Evolutionary conservation across 2,888 invertebrate species (phyloP), one percentile per base, ranked within the genome.

Genomic region (Noctua janthe): DNA sequence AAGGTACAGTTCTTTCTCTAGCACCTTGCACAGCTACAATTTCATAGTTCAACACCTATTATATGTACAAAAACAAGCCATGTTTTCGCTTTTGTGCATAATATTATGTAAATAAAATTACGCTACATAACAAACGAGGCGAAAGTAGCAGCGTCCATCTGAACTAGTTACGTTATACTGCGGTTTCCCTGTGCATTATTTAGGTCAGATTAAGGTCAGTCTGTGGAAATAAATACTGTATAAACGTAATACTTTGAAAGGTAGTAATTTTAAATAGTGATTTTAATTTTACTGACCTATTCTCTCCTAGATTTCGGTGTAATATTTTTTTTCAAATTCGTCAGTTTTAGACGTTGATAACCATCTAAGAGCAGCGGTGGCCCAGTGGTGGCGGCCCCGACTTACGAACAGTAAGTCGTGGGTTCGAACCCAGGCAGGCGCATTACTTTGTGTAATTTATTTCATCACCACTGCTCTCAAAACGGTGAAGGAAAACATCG

Each of bases 81-180:
- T 23, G 35, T 17, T 8, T 54, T 7, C 17, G 29, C 54, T 54
- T 43, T 76, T 29, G 47, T 76, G 70, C 39, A 56, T 66, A 73
- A 66, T 80, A 54, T 62, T 62, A 64, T 81, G 76, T 82, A 71
- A 81, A 81, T 82, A 76, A 70, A 71, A 49, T 69, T 82, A 71
- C 8, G 35, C 35, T 59, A 82, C 23, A 67, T 77, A 78, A 29
- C 35, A 54, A 47, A 69, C 62, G 83, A 82, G 29, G 66, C 71
- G 47, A 54, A 62, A 69, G 67, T 82, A 72, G 78, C 71, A 59
- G 47, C 71, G 78, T 77, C 83, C 71, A 82, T 72, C 59, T 71
- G 67, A 59, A 67, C 82, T 8, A 51, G 82, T 39, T 67, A 17
- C 67, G 23, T 72, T 54, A 69, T 71, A 62, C 71, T 82, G 71